Percentiles rank a stretch among this genome's conserved stretches.
phyloP scores from a whole-genome alignment of 2,888 invertebrate genomes.

The Sussaba pulchella region DNA sequence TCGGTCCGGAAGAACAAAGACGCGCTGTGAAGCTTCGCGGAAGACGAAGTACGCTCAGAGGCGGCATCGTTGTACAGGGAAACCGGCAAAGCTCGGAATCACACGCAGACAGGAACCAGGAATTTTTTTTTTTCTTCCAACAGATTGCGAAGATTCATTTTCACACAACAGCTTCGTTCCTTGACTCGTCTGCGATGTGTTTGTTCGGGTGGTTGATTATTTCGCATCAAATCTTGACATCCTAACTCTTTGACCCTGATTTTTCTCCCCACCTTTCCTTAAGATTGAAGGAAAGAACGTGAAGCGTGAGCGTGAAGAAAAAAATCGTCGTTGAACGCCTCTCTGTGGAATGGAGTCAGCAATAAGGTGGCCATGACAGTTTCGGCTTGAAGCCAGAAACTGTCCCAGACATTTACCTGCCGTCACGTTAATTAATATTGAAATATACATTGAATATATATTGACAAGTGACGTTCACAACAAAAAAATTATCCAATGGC shows the following conservation, averaged over 20 bases:
- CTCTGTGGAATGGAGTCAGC: constrained; percentile 1
- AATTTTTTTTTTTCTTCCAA: background rate
- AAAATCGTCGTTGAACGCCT: no score
- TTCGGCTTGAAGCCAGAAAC: background rate
- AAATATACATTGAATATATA: constrained; percentile 5
- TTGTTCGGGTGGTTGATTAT: background rate
- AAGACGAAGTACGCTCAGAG: constrained; percentile 3
- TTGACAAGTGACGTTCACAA: constrained; percentile 3
- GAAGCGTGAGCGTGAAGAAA: no score
- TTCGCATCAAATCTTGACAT: no score
- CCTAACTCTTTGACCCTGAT: no score
- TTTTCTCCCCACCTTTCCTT: background rate
- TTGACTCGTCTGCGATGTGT: constrained; percentile 8
- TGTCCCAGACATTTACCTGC: background rate
- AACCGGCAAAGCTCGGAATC: constrained; percentile 5
- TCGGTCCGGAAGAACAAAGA: constrained; percentile 43
- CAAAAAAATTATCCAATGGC: constrained; percentile 4
- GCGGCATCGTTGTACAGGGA: constrained; percentile 13
- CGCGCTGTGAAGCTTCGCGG: background rate
- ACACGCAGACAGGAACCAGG: background rate
- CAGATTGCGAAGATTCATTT: background rate
- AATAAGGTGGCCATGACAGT: background rate
- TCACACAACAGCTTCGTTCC: background rate
- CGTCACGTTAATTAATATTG: constrained; percentile 25
- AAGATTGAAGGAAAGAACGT: background rate